Conservation (phyloP, 2,888 invertebrate species). For the Hydroisotoma schaefferi region DNA sequence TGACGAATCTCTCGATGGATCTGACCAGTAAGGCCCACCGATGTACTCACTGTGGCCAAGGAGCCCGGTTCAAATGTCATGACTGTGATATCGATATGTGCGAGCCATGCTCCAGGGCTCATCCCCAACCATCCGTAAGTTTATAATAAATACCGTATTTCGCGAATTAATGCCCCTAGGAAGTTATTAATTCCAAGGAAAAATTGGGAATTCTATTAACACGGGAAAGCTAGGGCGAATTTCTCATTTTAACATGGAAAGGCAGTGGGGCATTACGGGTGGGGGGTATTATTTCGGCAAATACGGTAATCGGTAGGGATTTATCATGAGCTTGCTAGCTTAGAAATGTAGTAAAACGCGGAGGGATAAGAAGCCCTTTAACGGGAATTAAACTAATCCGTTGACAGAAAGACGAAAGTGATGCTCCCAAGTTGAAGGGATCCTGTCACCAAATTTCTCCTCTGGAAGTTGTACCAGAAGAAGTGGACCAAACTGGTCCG, state of each 20-base stretch:
- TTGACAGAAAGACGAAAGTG: constrained; percentile 36
- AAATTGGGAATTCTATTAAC: too few species aligned
- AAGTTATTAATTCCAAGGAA: too few species aligned
- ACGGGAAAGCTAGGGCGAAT: too few species aligned
- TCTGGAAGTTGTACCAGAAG: constrained; percentile 32
- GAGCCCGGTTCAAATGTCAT: constrained; percentile 53
- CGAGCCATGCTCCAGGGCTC: constrained; percentile 52
- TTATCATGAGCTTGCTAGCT: too few species aligned
- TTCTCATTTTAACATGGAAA: too few species aligned
- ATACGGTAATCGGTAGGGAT: too few species aligned
- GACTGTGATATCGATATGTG: constrained; percentile 57
- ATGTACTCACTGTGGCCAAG: constrained; percentile 48
- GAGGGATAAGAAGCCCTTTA: too few species aligned
- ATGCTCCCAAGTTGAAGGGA: constrained; percentile 22
- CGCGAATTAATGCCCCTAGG: too few species aligned
- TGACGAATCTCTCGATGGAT: constrained; percentile 53
- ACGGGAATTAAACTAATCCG: too few species aligned
- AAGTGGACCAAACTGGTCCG: background rate
- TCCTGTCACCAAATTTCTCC: constrained; percentile 45
- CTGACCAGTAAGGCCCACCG: constrained; percentile 42
- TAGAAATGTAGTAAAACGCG: too few species aligned
- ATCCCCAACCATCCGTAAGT: constrained; percentile 20
- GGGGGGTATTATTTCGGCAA: too few species aligned
- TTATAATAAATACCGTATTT: background rate
- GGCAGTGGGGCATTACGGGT: too few species aligned